Evolutionary conservation across 2,113 vertebrate species (phyloP).

Genomic region (Lonchura striata): DNA sequence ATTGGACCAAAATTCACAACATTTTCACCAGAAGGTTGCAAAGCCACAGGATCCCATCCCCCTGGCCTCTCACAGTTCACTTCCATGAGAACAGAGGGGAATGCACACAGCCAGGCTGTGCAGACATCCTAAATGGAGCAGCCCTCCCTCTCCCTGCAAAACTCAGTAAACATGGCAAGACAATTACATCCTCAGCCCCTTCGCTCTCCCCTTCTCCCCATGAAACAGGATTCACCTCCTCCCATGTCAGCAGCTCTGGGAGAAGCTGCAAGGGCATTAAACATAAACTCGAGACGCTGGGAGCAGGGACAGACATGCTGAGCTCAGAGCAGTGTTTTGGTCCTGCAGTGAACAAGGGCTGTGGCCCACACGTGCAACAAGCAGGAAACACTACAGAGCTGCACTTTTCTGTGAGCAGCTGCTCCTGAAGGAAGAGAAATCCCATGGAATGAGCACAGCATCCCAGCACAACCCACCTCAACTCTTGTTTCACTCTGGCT

Average conservation of each 20-base stretch:
- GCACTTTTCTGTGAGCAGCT: neutral
- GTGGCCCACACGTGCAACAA: neutral
- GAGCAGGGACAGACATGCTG: neutral
- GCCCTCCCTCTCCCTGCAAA: neutral
- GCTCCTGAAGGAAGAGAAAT: neutral
- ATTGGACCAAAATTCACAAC: neutral
- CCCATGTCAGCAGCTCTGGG: neutral
- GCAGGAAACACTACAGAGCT: neutral
- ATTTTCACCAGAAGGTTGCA: neutral
- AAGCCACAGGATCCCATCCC: neutral
- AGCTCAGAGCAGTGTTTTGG: neutral
- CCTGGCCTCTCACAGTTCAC: accelerated
- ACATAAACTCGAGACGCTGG: accelerated
- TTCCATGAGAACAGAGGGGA: neutral
- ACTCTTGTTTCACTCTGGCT: neutral
- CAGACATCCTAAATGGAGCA: neutral
- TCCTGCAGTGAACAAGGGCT: neutral
- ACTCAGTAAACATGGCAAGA: accelerated
- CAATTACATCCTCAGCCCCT: neutral
- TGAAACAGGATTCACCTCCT: neutral
- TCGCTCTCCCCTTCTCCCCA: neutral
- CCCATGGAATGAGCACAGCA: accelerated
- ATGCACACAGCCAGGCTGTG: neutral
- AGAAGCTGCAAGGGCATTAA: neutral
- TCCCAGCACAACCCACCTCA: neutral